phyloP scores from a whole-genome alignment of 2,797 vertebrate genomes.

The Lithobates pipiens region DNA sequence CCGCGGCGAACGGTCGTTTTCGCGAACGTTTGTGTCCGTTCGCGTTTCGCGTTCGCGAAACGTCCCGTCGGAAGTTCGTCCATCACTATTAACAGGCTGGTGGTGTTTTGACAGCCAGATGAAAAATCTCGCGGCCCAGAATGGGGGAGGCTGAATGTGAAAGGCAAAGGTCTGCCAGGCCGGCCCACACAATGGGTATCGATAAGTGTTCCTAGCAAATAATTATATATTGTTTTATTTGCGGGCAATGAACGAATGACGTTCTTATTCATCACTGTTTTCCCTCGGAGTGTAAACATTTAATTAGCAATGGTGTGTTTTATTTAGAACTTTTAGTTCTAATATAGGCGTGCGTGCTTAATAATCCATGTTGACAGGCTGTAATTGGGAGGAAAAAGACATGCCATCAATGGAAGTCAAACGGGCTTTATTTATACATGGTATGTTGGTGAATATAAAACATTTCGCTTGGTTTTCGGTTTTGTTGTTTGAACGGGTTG shows the following conservation, averaged over 20 bases:
- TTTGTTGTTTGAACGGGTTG: not conserved
- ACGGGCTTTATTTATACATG: not conserved
- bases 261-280: not conserved
- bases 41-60: too few species aligned
- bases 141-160: conserved; percentile 39
- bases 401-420: not conserved
- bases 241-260: conserved; percentile 9
- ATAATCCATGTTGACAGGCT: conserved; percentile 16
- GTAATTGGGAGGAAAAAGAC: not conserved
- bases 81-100: conserved; percentile 59
- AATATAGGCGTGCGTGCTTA: not conserved
- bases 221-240: not conserved
- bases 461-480: not conserved
- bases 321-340: conserved; percentile 8
- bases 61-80: too few species aligned
- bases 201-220: conserved; percentile 14
- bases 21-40: too few species aligned
- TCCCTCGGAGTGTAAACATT: conserved; percentile 37
- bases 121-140: conserved; percentile 19
- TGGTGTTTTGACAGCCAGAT: conserved; percentile 41
- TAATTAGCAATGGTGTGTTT: conserved; percentile 34
- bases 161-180: conserved; percentile 21
- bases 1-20: too few species aligned
- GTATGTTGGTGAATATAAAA: not conserved
- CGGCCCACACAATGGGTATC: not conserved